Percentiles rank a stretch among this genome's conserved stretches.
phyloP scores from a whole-genome alignment of 2,113 vertebrate genomes.

The Lathamus discolor region DNA sequence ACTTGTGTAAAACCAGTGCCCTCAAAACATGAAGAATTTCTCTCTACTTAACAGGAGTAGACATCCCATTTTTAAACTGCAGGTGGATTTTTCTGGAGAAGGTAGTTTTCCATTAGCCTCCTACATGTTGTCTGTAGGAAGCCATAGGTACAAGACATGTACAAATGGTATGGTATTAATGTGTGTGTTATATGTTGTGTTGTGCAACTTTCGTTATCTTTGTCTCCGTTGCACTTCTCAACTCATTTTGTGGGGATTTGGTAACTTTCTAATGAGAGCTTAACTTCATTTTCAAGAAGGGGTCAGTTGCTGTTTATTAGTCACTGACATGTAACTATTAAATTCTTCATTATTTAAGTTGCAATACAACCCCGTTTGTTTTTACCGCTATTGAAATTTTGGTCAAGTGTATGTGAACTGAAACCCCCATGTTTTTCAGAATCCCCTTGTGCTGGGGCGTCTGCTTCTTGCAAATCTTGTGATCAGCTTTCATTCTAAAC shows the following conservation, averaged over 20 bases:
- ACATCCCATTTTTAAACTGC: background rate
- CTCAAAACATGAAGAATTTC: background rate
- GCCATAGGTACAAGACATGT: background rate
- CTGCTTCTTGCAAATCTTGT: background rate
- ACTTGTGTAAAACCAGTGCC: background rate
- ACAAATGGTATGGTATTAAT: background rate
- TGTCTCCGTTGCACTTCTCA: background rate
- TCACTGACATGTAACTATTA: background rate
- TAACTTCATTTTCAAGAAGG: background rate
- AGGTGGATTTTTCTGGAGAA: background rate
- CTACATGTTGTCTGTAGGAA: background rate
- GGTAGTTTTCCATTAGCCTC: background rate
- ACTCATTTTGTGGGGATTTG: background rate
- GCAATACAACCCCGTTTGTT: background rate
- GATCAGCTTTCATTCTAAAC: background rate
- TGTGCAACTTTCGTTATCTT: background rate
- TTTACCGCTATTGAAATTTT: background rate
- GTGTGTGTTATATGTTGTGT: background rate
- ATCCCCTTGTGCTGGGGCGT: rapidly evolving
- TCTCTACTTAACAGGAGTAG: background rate
- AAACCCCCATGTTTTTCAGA: background rate
- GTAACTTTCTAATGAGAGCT: background rate
- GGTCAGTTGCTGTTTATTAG: background rate
- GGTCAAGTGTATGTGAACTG: background rate
- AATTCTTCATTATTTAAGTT: background rate